Evolutionary conservation across 1,140 invertebrate species (phyloP).

Genomic region (Cyrtorhinus lividipennis): DNA sequence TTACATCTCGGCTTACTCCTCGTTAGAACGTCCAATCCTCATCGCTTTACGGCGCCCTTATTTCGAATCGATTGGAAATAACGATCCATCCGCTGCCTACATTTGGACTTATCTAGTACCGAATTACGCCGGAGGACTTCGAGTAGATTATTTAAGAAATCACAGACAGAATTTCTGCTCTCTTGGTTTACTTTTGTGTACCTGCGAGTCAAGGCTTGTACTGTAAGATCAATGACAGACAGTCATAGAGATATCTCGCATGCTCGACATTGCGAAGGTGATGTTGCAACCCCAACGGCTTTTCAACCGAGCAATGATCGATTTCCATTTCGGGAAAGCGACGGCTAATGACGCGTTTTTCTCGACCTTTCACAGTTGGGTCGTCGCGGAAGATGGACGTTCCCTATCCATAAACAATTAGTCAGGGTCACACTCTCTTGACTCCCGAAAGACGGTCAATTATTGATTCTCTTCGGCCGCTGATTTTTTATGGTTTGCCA

Average conservation of each 20-base stretch:
- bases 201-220: too few species aligned
- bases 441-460: not conserved
- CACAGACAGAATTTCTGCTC: too few species aligned
- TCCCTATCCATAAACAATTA: not conserved
- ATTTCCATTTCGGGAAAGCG: too few species aligned
- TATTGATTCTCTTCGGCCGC: not conserved
- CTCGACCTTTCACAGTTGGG: not conserved
- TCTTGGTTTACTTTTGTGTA: too few species aligned
- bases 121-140: too few species aligned
- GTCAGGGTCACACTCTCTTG: constrained; percentile 2
- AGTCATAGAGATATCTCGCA: too few species aligned
- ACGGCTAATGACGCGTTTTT: not conserved
- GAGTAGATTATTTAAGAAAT: not conserved
- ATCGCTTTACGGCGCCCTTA: too few species aligned
- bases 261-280: too few species aligned
- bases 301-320: not conserved
- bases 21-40: not conserved
- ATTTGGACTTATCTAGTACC: too few species aligned
- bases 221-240: too few species aligned
- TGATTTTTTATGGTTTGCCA: constrained; percentile 8
- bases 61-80: too few species aligned
- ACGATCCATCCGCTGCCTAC: too few species aligned
- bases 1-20: not conserved
- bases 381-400: not conserved
- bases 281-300: not conserved